These are phyloP conservation scores for Chaetodon auriga DNA, from an alignment of 2,113 vertebrate genomes.

Conservation along the genomic window DNA sequence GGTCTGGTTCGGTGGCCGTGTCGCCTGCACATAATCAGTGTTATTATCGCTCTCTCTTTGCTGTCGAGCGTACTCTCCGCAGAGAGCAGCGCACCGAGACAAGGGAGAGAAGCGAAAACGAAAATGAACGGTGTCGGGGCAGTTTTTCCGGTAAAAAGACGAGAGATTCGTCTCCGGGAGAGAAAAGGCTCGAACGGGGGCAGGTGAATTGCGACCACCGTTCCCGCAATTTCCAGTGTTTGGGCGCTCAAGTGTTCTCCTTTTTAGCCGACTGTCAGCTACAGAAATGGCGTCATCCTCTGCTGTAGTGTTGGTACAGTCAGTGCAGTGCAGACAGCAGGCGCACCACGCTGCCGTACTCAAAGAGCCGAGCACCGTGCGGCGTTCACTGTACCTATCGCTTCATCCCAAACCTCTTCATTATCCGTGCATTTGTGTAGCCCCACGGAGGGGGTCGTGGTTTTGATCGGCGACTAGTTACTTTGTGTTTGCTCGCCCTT, in stretches of 20 bases:
- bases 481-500: conserved; percentile 56
- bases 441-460: not conserved
- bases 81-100: conserved; percentile 61
- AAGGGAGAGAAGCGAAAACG: conserved; percentile 42
- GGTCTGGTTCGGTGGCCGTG: conserved; percentile 14
- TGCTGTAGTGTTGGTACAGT: conserved; percentile 73
- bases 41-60: conserved; percentile 54
- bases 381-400: not conserved
- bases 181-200: conserved; percentile 10
- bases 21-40: conserved; percentile 20
- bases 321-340: conserved; percentile 73
- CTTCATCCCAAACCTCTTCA: conserved; percentile 2
- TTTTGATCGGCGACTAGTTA: conserved; percentile 29
- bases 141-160: conserved; percentile 17
- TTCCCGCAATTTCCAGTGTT: conserved; percentile 27
- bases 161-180: not conserved
- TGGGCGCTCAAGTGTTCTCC: conserved; percentile 43
- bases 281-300: conserved; percentile 88
- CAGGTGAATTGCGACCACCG: conserved; percentile 46
- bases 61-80: conserved; percentile 65
- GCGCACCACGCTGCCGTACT: conserved; percentile 52
- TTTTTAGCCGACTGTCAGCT: conserved; percentile 69
- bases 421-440: conserved; percentile 35
- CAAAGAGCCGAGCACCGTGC: conserved; percentile 35
- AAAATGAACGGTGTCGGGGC: conserved; percentile 34